phyloP scores from a whole-genome alignment of 2,113 vertebrate species.

The Myodes glareolus region DNA sequence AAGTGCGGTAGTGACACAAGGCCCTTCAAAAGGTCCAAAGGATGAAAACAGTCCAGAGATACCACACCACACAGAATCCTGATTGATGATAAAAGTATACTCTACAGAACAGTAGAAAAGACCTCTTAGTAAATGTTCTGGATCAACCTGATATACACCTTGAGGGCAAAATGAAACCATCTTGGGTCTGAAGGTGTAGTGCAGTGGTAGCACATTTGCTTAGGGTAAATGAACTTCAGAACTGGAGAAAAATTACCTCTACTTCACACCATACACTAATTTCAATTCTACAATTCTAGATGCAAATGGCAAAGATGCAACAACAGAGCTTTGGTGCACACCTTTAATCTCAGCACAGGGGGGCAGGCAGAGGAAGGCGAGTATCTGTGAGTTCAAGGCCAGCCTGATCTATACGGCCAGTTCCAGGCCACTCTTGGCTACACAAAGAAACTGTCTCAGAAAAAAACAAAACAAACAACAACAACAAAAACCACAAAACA shows the following conservation, averaged over 20 bases:
- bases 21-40: neutral
- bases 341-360: too few relatives aligned
- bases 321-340: neutral
- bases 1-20: neutral
- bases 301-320: neutral
- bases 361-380: too few relatives aligned
- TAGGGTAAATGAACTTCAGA: neutral
- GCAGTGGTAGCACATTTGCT: neutral
- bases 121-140: neutral
- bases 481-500: too few relatives aligned
- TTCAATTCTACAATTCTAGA: neutral
- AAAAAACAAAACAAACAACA: too few relatives aligned
- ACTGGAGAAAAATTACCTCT: neutral
- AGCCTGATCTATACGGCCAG: neutral
- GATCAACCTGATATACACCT: neutral
- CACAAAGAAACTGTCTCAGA: too few relatives aligned
- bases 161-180: neutral
- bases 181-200: neutral
- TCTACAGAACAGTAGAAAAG: neutral
- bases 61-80: neutral
- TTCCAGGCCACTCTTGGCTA: neutral
- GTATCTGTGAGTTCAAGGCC: too few relatives aligned
- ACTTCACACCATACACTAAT: neutral
- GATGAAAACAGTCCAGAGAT: slow-evolving; percentile 4
- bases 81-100: slow-evolving; percentile 14